Evolutionary conservation across 1,140 invertebrate genomes (phyloP).

Genomic region (Dermatophagoides farinae): DNA sequence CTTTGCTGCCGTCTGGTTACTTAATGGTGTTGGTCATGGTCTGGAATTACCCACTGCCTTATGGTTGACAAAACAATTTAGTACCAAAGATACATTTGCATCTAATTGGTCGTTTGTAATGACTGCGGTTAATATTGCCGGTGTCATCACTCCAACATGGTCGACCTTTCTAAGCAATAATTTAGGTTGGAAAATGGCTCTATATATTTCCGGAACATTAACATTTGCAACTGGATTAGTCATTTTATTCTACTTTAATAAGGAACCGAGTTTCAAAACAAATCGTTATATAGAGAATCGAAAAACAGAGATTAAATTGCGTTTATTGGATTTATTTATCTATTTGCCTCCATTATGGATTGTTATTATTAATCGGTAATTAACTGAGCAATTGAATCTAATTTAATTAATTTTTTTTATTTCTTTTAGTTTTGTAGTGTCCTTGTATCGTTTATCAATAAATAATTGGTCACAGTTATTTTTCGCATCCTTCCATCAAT

Average conservation of each 20-base stretch:
- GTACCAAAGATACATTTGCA: background rate
- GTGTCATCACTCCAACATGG: background rate
- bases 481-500: background rate
- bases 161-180: background rate
- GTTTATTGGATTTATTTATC: background rate
- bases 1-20: background rate
- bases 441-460: background rate
- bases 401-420: background rate
- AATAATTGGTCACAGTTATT: slow-evolving; percentile 1
- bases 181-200: background rate
- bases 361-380: background rate
- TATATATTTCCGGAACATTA: background rate
- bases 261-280: background rate
- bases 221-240: background rate
- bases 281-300: background rate
- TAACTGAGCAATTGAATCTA: background rate
- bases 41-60: background rate
- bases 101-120: slow-evolving; percentile 11
- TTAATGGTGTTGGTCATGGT: slow-evolving; percentile 9
- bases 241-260: background rate
- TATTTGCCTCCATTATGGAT: background rate
- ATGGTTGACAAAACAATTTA: background rate
- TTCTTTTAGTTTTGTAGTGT: background rate
- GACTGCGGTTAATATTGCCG: background rate
- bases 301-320: background rate